Conservation (phyloP, 2,113 vertebrate genomes). For the Mustela nigripes region DNA sequence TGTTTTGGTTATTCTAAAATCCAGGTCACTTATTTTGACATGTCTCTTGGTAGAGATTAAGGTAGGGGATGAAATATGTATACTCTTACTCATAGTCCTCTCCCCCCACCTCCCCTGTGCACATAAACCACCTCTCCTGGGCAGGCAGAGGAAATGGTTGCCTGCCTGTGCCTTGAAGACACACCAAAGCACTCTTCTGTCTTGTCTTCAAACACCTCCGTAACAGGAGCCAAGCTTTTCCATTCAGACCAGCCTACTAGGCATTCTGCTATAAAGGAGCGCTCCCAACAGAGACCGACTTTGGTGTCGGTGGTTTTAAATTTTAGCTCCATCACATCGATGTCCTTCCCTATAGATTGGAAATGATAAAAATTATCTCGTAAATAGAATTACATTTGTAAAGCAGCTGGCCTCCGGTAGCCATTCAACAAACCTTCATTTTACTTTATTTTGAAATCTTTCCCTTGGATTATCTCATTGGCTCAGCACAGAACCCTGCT, state of each 20-base stretch:
- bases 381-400: not conserved
- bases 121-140: not conserved
- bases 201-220: not conserved
- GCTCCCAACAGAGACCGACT: not conserved
- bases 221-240: not conserved
- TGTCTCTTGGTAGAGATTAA: not conserved
- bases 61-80: not conserved
- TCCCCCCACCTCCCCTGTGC: not conserved
- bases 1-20: not conserved
- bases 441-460: slow-evolving; percentile 9
- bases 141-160: not conserved
- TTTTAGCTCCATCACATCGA: not conserved
- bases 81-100: too few species aligned
- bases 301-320: not conserved
- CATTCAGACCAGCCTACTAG: not conserved
- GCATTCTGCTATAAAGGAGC: not conserved
- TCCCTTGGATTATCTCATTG: not conserved
- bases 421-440: not conserved
- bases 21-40: not conserved
- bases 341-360: not conserved
- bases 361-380: not conserved
- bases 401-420: not conserved
- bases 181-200: not conserved
- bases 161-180: not conserved
- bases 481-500: not conserved